These are phyloP conservation scores for Thymallus thymallus DNA, from an alignment of 2,113 vertebrate species.

Conservation along the genomic window DNA sequence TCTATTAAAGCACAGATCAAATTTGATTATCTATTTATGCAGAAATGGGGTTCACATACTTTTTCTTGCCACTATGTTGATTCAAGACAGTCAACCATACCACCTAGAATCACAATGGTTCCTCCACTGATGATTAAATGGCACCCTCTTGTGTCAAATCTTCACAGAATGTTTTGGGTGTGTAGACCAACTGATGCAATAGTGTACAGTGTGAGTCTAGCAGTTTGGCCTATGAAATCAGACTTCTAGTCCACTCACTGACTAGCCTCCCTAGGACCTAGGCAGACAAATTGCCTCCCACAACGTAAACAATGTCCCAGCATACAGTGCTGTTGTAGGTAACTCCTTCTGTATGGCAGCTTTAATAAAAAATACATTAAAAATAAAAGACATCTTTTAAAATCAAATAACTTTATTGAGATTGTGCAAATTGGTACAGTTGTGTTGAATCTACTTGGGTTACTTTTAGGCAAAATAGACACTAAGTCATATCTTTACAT, in stretches of 20 bases:
- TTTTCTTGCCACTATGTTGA: no score
- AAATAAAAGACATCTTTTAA: constrained; percentile 27
- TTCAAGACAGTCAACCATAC: no score
- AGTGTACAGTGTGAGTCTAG: not conserved
- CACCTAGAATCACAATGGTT: not conserved
- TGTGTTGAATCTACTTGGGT: constrained; percentile 37
- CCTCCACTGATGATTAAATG: constrained; percentile 9
- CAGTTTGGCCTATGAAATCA: not conserved
- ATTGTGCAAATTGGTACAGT: constrained; percentile 68
- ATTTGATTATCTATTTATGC: no score
- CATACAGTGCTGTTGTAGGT: no score
- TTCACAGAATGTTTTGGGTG: not conserved
- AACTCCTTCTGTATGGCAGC: no score
- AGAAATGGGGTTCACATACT: no score
- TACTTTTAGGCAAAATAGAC: constrained; percentile 44
- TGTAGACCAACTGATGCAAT: not conserved
- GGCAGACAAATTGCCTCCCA: no score
- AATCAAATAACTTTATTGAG: constrained; percentile 70
- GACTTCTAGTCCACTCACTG: not conserved
- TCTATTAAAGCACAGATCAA: no score
- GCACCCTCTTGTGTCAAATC: constrained; percentile 49
- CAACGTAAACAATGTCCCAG: no score
- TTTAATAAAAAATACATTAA: no score
- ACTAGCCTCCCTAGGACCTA: not conserved
- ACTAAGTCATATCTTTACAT: constrained; percentile 40